Evolutionary conservation across 2,113 vertebrate species (phyloP).

Genomic region (Falco punctatus): DNA sequence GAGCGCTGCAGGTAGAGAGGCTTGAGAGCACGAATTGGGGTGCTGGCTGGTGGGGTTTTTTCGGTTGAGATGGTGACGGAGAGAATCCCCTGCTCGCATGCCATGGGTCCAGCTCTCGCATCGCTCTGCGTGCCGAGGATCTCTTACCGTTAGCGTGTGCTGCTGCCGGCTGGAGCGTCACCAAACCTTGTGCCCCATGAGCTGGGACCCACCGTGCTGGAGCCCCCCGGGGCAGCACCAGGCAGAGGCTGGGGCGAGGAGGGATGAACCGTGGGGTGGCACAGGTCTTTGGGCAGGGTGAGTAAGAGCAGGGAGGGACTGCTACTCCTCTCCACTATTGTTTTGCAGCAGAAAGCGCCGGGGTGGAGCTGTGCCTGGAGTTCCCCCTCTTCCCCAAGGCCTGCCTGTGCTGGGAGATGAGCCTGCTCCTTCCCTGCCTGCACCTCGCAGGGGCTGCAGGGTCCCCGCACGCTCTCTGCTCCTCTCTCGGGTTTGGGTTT

Average conservation of each 20-base stretch:
- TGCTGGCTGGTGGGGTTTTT: not conserved
- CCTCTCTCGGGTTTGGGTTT: not conserved
- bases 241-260: not conserved
- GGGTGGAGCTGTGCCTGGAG: slow-evolving; percentile 43
- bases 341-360: not conserved
- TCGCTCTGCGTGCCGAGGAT: not conserved
- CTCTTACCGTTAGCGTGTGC: not conserved
- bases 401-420: not conserved
- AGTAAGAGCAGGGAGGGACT: slow-evolving; percentile 48
- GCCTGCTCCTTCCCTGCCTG: not conserved
- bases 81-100: slow-evolving; percentile 39
- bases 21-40: not conserved
- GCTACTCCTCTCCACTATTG: slow-evolving; percentile 47
- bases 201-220: not conserved
- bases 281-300: slow-evolving; percentile 14
- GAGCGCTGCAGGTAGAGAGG: slow-evolving; percentile 12
- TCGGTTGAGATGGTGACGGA: not conserved
- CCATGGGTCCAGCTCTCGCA: not conserved
- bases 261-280: not conserved
- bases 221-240: not conserved
- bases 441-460: not conserved
- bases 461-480: not conserved
- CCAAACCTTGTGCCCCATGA: not conserved
- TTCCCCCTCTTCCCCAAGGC: slow-evolving; percentile 20
- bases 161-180: not conserved